Evolutionary conservation across 2,888 invertebrate genomes (phyloP).

Genomic region (Herminia tarsipennalis): DNA sequence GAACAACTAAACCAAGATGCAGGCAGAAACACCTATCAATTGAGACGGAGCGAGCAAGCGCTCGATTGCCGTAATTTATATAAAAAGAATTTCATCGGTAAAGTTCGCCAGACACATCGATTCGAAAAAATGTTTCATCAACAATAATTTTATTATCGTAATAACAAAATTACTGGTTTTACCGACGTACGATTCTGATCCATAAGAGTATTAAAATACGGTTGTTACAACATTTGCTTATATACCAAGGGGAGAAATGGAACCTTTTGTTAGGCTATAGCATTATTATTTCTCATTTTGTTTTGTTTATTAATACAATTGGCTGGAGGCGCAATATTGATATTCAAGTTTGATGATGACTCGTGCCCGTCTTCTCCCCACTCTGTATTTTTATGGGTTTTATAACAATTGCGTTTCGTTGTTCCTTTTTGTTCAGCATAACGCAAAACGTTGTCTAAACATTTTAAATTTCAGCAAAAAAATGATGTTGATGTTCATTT

Average conservation of each 20-base stretch:
- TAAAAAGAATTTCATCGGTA: conserved; percentile 80
- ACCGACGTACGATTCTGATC: conserved; percentile 70
- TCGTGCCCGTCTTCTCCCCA: conserved; percentile 74
- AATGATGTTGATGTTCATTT: too few species aligned
- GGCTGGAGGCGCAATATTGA: conserved; percentile 85
- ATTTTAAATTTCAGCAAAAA: too few species aligned
- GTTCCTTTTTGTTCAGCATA: conserved; percentile 46
- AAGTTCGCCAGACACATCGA: conserved; percentile 82
- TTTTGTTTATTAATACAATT: conserved; percentile 86
- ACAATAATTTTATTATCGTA: conserved; percentile 85
- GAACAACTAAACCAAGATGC: conserved; percentile 54
- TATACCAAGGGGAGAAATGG: conserved; percentile 83
- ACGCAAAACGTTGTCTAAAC: too few species aligned
- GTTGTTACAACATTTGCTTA: conserved; percentile 67
- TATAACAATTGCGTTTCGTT: conserved; percentile 71
- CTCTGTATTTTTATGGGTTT: conserved; percentile 79
- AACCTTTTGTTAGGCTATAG: conserved; percentile 86
- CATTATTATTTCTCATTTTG: conserved; percentile 86
- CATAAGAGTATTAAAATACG: conserved; percentile 69
- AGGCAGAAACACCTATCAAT: conserved; percentile 77
- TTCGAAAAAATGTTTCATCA: conserved; percentile 85
- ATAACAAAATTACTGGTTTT: conserved; percentile 84
- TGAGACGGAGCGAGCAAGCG: conserved; percentile 65
- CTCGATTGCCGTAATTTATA: conserved; percentile 83
- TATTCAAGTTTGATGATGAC: conserved; percentile 86